phyloP scores from a whole-genome alignment of 2,113 vertebrate genomes.

The Anarrhichthys ocellatus region DNA sequence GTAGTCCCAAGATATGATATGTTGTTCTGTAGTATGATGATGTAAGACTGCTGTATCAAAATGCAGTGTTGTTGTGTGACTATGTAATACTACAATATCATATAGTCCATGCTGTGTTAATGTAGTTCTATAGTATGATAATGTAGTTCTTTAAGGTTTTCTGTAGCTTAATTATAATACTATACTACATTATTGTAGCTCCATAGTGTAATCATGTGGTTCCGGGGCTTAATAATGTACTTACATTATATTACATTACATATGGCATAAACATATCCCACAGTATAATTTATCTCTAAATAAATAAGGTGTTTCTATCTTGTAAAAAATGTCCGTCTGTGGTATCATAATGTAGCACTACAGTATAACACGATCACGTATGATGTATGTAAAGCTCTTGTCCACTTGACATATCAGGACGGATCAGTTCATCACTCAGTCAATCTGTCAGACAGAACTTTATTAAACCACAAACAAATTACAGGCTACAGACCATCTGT shows the following conservation, averaged over 20 bases:
- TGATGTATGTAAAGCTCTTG: background rate
- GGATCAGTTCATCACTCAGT: constrained; percentile 22
- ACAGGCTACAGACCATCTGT: constrained; percentile 45
- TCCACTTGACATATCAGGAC: constrained; percentile 31
- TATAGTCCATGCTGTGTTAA: too few species aligned
- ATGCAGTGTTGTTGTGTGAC: too few species aligned
- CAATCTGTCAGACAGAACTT: constrained; percentile 35
- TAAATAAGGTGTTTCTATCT: background rate
- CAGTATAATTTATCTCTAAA: background rate
- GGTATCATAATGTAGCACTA: background rate
- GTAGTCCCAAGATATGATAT: too few species aligned
- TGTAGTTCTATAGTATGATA: too few species aligned
- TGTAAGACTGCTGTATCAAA: too few species aligned
- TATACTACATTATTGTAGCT: background rate
- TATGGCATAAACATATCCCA: background rate
- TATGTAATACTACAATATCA: too few species aligned
- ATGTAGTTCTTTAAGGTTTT: too few species aligned
- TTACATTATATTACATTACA: background rate
- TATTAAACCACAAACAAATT: constrained; percentile 60
- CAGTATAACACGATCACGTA: background rate
- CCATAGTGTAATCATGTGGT: background rate
- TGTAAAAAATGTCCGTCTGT: background rate
- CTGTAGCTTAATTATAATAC: background rate
- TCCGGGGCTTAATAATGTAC: background rate
- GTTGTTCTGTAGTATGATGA: too few species aligned